Evolutionary conservation across 2,888 invertebrate genomes (phyloP).

Genomic region (Pyrrhia umbra): DNA sequence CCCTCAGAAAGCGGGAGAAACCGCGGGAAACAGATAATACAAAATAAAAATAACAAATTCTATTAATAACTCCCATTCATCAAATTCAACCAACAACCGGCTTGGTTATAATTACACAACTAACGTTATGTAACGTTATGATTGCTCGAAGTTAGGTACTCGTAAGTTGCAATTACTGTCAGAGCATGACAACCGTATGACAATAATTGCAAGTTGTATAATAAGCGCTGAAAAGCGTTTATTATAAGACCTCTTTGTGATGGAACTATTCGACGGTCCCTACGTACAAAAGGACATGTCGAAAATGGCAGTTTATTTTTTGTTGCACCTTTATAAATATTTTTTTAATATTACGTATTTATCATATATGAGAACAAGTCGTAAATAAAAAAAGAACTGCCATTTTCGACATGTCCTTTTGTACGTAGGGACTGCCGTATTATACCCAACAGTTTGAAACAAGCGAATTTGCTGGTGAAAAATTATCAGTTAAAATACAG

Average conservation of each 20-base stretch:
- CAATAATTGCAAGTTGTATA: conserved; percentile 17
- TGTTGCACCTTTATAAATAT: no score
- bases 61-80: conserved; percentile 15
- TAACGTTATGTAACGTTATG: conserved; percentile 20
- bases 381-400: no score
- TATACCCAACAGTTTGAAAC: no score
- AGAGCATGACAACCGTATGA: conserved; percentile 7
- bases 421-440: no score
- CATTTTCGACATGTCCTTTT: no score
- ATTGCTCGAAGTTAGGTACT: conserved; percentile 19
- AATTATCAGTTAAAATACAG: no score
- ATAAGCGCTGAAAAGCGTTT: conserved; percentile 5
- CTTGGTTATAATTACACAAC: conserved; percentile 18
- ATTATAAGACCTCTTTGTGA: neutral
- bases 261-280: neutral
- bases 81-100: conserved; percentile 25
- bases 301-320: no score
- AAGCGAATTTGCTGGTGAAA: no score
- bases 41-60: neutral
- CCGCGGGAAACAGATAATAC: neutral
- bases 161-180: conserved; percentile 36
- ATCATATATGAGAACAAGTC: no score
- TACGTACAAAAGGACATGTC: no score
- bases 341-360: no score
- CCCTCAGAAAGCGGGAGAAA: no score